Evolutionary conservation across 1,140 invertebrate genomes (phyloP).

Genomic region (Theocolax elegans): DNA sequence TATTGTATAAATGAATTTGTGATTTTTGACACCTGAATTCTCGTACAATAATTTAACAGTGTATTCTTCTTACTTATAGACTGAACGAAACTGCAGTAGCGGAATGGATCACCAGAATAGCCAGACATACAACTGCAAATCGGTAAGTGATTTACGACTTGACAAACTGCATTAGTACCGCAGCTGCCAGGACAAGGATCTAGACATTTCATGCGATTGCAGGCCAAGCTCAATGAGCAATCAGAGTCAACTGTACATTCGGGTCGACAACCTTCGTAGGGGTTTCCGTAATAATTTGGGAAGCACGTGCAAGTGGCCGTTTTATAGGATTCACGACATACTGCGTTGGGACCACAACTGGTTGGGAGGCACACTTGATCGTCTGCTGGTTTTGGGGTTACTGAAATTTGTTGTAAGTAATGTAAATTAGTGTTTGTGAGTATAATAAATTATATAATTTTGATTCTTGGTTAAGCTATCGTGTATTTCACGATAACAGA

Average conservation of each 20-base stretch:
- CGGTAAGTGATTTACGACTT: slow-evolving; percentile 79
- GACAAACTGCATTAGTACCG: slow-evolving; percentile 79
- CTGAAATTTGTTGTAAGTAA: slow-evolving; percentile 31
- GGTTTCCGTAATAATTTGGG: slow-evolving; percentile 77
- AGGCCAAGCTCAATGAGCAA: slow-evolving; percentile 78
- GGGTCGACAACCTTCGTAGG: slow-evolving; percentile 79
- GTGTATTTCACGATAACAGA: no score
- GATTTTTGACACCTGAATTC: no score
- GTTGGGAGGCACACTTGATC: slow-evolving; percentile 73
- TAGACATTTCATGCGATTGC: slow-evolving; percentile 78
- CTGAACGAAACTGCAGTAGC: slow-evolving; percentile 68
- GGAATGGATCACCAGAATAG: slow-evolving; percentile 81
- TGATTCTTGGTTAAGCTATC: no score
- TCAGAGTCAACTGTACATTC: slow-evolving; percentile 80
- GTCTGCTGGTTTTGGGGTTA: slow-evolving; percentile 37
- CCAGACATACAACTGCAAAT: slow-evolving; percentile 78
- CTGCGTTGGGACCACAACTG: slow-evolving; percentile 80
- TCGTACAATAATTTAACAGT: no score
- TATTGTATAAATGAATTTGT: no score
- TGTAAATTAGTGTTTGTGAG: no score
- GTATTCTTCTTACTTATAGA: slow-evolving; percentile 57
- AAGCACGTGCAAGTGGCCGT: slow-evolving; percentile 77
- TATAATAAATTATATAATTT: no score
- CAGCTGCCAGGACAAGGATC: slow-evolving; percentile 84
- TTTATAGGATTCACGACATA: slow-evolving; percentile 75